Percentiles rank a stretch among this genome's conserved stretches.
Conservation (phyloP, 2,797 vertebrate genomes). For the Pitangus sulphuratus region DNA sequence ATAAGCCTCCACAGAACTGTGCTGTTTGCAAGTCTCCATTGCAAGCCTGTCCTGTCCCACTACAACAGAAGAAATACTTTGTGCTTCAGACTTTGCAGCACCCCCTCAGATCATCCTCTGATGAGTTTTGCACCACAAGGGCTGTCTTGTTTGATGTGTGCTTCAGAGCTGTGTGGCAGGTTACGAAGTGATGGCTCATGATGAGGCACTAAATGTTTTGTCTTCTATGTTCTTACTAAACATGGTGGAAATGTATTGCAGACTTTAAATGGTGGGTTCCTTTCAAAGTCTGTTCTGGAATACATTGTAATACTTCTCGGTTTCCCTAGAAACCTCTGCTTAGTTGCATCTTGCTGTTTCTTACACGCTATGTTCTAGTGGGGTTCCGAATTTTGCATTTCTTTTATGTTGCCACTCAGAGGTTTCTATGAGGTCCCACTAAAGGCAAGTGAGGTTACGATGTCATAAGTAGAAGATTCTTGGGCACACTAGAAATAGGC, state of each 20-base stretch:
- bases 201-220: not conserved
- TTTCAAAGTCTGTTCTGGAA: not conserved
- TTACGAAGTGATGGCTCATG: not conserved
- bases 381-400: not conserved
- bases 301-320: not conserved
- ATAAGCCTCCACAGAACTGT: not conserved
- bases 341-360: not conserved
- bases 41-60: not conserved
- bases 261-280: not conserved
- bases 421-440: not conserved
- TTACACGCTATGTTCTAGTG: not conserved
- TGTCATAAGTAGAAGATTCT: not conserved
- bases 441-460: not conserved
- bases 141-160: not conserved
- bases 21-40: not conserved
- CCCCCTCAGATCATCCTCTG: not conserved
- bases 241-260: not conserved
- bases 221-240: not conserved
- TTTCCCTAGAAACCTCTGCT: not conserved
- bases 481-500: not conserved
- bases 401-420: not conserved
- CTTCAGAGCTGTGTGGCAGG: not conserved
- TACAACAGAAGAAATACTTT: not conserved
- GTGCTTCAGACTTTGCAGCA: not conserved
- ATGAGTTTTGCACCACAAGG: not conserved